These are phyloP conservation scores for Ranitomeya variabilis DNA, from an alignment of 2,113 vertebrate genomes.

Conservation along the genomic window DNA sequence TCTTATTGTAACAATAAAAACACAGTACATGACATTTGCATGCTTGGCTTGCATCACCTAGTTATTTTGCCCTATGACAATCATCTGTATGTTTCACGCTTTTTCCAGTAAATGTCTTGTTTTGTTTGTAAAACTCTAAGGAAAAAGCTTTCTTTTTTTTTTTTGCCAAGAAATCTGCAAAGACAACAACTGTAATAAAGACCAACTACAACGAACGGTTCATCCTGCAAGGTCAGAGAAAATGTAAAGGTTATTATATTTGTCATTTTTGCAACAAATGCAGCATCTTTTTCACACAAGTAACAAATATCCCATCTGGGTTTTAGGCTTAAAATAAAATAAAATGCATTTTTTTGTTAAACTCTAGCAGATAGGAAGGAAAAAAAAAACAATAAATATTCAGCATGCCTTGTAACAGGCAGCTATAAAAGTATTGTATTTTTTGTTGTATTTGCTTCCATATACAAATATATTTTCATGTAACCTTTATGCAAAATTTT, in stretches of 20 bases:
- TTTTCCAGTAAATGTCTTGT: not conserved
- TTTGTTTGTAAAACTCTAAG: not conserved
- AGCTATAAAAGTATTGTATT: too few species aligned
- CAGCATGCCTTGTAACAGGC: not conserved
- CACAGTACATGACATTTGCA: not conserved
- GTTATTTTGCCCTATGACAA: not conserved
- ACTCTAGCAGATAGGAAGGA: not conserved
- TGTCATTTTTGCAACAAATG: constrained; percentile 67
- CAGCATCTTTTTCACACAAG: constrained; percentile 74
- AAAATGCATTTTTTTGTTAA: not conserved
- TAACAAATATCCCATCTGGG: constrained; percentile 10
- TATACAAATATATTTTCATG: too few species aligned
- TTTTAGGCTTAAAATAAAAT: constrained; percentile 1
- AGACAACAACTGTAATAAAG: not conserved
- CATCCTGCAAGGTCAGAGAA: constrained; percentile 59
- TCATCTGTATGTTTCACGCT: too few species aligned
- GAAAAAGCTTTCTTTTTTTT: not conserved
- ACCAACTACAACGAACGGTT: constrained; percentile 1
- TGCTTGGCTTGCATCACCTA: not conserved
- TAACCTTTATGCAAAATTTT: too few species aligned
- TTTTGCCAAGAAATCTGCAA: not conserved
- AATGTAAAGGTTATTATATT: constrained; percentile 53
- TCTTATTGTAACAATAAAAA: not conserved
- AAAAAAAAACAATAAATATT: not conserved
- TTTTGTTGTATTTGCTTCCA: too few species aligned